Percentiles rank a stretch among this genome's conserved stretches.
phyloP scores from a whole-genome alignment of 2,888 invertebrate species.

The Scaptomyza parva region DNA sequence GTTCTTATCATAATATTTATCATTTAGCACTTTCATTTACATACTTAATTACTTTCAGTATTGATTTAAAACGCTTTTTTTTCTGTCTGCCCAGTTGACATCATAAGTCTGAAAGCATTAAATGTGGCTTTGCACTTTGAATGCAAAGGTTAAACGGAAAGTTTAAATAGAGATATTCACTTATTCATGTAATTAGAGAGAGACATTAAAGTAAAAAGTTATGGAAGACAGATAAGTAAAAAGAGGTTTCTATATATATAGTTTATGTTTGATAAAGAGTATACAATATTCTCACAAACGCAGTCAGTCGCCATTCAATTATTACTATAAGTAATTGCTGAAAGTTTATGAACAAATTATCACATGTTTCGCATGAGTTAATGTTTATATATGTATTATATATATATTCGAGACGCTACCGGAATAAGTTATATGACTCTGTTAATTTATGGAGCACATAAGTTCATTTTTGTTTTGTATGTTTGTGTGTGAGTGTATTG shows the following conservation, averaged over 20 bases:
- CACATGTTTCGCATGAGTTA: slow-evolving; percentile 23
- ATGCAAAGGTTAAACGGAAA: neutral
- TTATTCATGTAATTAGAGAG: too few species aligned
- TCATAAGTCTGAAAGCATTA: neutral
- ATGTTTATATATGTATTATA: slow-evolving; percentile 23
- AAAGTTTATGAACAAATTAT: slow-evolving; percentile 45
- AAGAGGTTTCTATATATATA: neutral
- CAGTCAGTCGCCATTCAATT: slow-evolving; percentile 20
- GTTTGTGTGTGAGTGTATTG: too few species aligned
- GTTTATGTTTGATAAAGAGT: neutral
- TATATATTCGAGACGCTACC: slow-evolving; percentile 22
- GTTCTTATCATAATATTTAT: slow-evolving; percentile 26
- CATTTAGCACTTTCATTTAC: slow-evolving; percentile 39
- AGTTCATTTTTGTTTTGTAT: slow-evolving; percentile 73
- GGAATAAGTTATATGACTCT: slow-evolving; percentile 64
- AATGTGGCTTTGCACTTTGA: neutral
- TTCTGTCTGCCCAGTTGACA: neutral
- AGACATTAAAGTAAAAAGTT: neutral
- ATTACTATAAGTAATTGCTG: slow-evolving; percentile 15
- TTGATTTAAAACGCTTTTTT: slow-evolving; percentile 19
- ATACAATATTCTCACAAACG: neutral
- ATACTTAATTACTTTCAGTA: slow-evolving; percentile 30
- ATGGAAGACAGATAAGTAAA: neutral
- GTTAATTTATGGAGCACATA: slow-evolving; percentile 78
- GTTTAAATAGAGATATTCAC: neutral